A percentile compares a stretch with the other conserved stretches of the same genome.
phyloP scores from a whole-genome alignment of 1,140 invertebrate species.

The Lepidostoma basale region DNA sequence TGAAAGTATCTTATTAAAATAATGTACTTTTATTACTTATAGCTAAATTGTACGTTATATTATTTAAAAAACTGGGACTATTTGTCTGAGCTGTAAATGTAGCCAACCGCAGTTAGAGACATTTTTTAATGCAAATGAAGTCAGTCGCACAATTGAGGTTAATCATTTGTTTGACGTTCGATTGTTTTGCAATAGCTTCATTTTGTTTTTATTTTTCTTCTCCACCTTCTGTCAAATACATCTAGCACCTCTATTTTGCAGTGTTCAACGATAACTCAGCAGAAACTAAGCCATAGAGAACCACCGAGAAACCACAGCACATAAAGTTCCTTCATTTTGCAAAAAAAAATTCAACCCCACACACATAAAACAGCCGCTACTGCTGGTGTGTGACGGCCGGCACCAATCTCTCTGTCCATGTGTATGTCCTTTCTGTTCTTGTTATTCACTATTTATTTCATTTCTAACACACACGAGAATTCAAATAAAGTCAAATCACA shows the following conservation, averaged over 20 bases:
- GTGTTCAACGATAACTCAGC: constrained; percentile 27
- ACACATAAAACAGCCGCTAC: constrained; percentile 6
- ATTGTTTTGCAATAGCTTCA: no score
- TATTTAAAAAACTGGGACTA: no score
- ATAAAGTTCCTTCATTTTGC: neutral
- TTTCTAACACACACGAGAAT: neutral
- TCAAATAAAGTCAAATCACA: no score
- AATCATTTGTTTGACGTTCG: no score
- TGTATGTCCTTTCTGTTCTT: constrained; percentile 1
- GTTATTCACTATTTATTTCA: neutral
- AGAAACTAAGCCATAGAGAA: constrained; percentile 31
- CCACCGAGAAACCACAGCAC: neutral
- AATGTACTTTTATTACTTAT: no score
- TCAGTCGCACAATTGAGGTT: no score
- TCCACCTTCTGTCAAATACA: neutral
- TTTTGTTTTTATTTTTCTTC: neutral
- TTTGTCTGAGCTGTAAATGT: no score
- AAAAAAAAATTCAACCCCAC: neutral
- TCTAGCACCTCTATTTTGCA: constrained; percentile 23
- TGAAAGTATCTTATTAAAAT: no score
- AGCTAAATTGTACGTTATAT: no score
- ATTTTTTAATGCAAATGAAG: no score
- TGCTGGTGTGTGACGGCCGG: constrained; percentile 9
- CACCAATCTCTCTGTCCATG: neutral
- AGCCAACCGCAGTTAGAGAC: no score